A percentile compares a stretch with the other conserved stretches of the same genome.
Conservation (phyloP, 2,797 vertebrate species). For the Rhynchotus rufescens region DNA sequence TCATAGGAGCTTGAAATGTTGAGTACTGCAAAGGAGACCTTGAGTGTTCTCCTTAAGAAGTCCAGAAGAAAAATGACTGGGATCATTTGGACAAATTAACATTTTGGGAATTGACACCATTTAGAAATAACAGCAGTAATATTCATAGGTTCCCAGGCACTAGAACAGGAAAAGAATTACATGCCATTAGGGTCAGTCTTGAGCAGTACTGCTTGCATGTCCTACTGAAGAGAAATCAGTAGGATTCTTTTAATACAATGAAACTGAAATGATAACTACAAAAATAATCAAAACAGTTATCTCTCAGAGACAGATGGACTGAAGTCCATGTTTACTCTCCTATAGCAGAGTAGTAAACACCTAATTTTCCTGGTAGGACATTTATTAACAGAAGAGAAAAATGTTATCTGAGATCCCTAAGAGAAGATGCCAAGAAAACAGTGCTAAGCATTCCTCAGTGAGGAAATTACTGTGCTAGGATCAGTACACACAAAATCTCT, state of each 20-base stretch:
- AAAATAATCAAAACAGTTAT: background rate
- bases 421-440: background rate
- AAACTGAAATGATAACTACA: background rate
- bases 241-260: background rate
- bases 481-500: background rate
- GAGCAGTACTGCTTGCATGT: background rate
- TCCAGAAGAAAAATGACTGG: background rate
- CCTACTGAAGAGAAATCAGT: background rate
- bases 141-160: background rate
- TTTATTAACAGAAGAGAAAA: background rate
- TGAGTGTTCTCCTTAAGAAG: fast-evolving
- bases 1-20: fast-evolving
- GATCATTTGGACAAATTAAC: background rate
- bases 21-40: background rate
- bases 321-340: background rate
- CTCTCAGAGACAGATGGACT: background rate
- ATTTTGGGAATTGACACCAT: background rate
- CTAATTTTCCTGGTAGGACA: background rate
- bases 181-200: background rate
- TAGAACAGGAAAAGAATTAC: background rate
- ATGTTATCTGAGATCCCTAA: background rate
- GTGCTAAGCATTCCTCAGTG: background rate
- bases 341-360: background rate
- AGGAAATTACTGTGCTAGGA: background rate
- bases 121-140: background rate